Evolutionary conservation across 2,113 vertebrate genomes (phyloP).

Genomic region (Hirundichthys speculiger): DNA sequence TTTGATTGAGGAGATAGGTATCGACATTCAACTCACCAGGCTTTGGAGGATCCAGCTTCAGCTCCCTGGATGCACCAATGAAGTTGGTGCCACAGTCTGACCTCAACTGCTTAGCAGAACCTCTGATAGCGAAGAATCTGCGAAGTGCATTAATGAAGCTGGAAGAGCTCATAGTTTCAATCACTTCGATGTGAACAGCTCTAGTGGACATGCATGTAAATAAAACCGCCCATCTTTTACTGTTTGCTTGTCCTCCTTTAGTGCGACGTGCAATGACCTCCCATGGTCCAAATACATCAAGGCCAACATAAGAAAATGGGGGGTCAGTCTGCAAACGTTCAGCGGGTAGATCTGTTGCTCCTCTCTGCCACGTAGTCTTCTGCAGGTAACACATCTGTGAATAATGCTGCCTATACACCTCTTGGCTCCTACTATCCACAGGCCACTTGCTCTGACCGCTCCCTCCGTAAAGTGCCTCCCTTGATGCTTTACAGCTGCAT

Average conservation of each 20-base stretch:
- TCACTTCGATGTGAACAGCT: too few relatives aligned
- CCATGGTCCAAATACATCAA: too few relatives aligned
- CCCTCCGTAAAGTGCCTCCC: conserved; percentile 1
- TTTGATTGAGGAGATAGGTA: background rate
- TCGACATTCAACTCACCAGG: background rate
- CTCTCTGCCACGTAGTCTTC: background rate
- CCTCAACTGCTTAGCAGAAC: background rate
- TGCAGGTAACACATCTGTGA: background rate
- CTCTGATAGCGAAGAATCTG: conserved; percentile 1
- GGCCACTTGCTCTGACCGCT: background rate
- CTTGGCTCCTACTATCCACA: conserved; percentile 9
- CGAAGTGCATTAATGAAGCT: background rate
- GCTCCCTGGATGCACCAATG: background rate
- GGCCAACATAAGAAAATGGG: too few relatives aligned
- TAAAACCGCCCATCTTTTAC: too few relatives aligned
- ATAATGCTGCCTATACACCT: background rate
- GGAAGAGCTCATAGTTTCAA: too few relatives aligned
- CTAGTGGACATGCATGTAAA: too few relatives aligned
- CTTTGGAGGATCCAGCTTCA: background rate
- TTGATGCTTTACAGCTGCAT: conserved; percentile 6
- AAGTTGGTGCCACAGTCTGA: conserved; percentile 2
- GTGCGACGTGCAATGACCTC: too few relatives aligned
- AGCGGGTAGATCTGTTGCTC: too few relatives aligned
- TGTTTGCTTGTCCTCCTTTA: too few relatives aligned
- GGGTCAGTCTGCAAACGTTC: too few relatives aligned